Conservation (phyloP, 2,797 vertebrate genomes). For the Cynopterus sphinx region DNA sequence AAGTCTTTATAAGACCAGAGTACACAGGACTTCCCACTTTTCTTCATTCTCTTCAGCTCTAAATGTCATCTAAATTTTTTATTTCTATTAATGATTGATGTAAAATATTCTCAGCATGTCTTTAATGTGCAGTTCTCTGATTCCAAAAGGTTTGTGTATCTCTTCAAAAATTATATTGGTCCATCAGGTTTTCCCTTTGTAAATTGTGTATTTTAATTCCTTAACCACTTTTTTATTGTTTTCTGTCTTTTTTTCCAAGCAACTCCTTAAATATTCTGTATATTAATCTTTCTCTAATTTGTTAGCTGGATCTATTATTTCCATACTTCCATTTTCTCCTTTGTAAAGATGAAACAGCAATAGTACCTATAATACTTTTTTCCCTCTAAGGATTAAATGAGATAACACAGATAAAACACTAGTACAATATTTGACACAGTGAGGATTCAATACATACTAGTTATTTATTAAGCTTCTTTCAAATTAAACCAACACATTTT, state of each 20-base stretch:
- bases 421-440: background rate
- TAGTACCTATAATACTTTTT: background rate
- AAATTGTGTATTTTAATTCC: background rate
- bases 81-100: background rate
- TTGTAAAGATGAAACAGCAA: background rate
- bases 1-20: background rate
- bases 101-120: background rate
- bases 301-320: background rate
- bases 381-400: background rate
- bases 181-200: background rate
- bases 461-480: background rate
- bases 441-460: background rate
- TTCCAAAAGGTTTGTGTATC: background rate
- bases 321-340: background rate
- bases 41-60: background rate
- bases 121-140: background rate
- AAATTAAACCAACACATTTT: background rate
- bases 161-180: background rate
- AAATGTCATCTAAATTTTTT: background rate
- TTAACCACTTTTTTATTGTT: background rate
- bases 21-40: background rate
- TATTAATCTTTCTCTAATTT: slow-evolving; percentile 6
- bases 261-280: background rate
- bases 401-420: background rate
- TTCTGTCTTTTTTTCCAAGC: background rate